Evolutionary conservation across 2,113 vertebrate species (phyloP).

Genomic region (Philantomba maxwellii): DNA sequence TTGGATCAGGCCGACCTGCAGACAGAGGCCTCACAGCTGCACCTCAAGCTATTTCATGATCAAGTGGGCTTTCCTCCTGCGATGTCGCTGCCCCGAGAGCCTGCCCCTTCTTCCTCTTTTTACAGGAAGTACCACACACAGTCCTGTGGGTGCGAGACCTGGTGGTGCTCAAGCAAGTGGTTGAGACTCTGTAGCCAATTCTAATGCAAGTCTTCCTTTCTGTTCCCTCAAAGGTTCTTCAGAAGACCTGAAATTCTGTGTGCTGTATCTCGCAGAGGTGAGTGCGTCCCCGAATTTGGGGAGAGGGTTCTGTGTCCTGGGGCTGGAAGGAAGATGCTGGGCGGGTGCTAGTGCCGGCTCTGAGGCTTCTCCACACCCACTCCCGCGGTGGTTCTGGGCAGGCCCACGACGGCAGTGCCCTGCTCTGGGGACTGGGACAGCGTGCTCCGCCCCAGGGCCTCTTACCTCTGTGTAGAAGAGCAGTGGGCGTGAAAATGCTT

Average conservation of each 20-base stretch:
- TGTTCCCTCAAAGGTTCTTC: constrained; percentile 74
- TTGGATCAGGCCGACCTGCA: background rate
- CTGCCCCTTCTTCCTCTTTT: background rate
- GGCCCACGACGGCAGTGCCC: background rate
- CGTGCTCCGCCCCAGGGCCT: background rate
- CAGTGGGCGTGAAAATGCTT: background rate
- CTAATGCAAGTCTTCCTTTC: constrained; percentile 23
- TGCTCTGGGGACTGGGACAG: background rate
- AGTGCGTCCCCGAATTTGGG: constrained; percentile 43
- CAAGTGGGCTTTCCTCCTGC: background rate
- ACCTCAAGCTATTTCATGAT: background rate
- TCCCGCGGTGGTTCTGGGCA: background rate
- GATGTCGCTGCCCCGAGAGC: background rate
- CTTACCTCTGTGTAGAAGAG: background rate
- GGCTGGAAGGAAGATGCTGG: background rate
- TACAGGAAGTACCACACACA: background rate
- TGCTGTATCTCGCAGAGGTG: constrained; percentile 88
- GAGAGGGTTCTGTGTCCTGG: background rate
- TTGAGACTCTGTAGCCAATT: background rate
- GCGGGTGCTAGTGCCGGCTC: background rate
- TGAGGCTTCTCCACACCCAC: background rate
- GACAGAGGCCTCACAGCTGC: background rate
- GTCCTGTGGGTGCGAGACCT: background rate
- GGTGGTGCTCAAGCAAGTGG: background rate
- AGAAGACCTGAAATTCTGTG: constrained; percentile 86